phyloP scores from a whole-genome alignment of 2,888 invertebrate species.

The Macrosiphum euphorbiae region DNA sequence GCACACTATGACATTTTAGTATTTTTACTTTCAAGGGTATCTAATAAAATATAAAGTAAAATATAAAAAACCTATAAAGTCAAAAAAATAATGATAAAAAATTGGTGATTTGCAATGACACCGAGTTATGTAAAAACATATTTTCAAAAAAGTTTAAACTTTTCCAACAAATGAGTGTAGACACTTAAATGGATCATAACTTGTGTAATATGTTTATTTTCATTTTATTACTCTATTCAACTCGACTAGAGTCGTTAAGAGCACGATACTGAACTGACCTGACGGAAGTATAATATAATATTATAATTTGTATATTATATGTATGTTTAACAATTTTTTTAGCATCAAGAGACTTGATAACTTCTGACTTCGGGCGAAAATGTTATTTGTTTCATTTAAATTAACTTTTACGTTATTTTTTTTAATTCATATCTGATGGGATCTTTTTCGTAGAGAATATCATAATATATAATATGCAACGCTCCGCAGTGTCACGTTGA shows the following conservation, averaged over 20 bases:
- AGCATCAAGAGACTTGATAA: neutral
- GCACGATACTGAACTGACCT: neutral
- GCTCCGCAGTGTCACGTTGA: constrained; percentile 28
- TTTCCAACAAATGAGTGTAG: neutral
- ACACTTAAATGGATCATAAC: neutral
- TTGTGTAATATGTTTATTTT: neutral
- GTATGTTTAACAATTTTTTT: neutral
- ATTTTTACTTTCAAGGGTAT: no score
- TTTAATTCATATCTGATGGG: neutral
- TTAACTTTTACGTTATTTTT: neutral
- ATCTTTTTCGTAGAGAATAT: neutral
- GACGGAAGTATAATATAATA: neutral
- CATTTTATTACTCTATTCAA: neutral
- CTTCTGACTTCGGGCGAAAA: neutral
- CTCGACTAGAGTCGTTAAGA: neutral
- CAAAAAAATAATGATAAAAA: neutral
- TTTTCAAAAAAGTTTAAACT: neutral
- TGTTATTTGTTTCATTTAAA: constrained; percentile 5
- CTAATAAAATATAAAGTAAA: no score
- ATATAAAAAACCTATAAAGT: no score
- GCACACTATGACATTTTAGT: no score
- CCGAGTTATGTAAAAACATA: neutral
- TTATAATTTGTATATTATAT: neutral
- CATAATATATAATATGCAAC: neutral
- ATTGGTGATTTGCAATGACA: neutral